Evolutionary conservation across 2,797 vertebrate genomes (phyloP), one percentile per base, ranked within the genome.

Genomic region (Acanthornis magna): DNA sequence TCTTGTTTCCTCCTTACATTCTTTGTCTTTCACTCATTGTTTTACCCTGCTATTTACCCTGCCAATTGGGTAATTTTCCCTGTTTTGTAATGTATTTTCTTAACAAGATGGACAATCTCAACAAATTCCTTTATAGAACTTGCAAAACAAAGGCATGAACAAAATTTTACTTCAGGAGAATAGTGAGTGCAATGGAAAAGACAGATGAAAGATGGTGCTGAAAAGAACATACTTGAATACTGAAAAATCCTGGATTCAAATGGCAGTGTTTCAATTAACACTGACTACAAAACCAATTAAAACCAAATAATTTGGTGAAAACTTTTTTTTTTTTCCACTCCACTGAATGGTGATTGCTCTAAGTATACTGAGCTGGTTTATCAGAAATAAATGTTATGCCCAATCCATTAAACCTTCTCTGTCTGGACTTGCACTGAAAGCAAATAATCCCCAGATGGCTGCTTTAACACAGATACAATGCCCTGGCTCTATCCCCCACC

Each of bases 391-490:
- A 91, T 5, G 34, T 57, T 89, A 73, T 13, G 27, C 40, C 36
- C 29, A 87, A 66, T 78, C 89, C 77, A 94, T 94, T 96, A 96
- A 95, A 90, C 61, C 85, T 86, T 25, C 70, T 88, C 75, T 88
- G 70, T 65, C 77, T 90, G 55, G 53, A 76, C 91, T 92, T 91
- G 68, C 47, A 83, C 57, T 65, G 68, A 72, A 93, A 80, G 62
- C 50, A 95, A 91, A 82, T 88, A 97, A 97, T 93, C 88, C 88
- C 85, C 96, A 96, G 91, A 96, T 92, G 70, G 71, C 74, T 87
- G 47, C 78, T 61, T 80, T 62, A 92, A 87, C 53, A 88, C n/a
- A 75, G 13, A 87, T 42, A 66, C 18, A 61, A n/a, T 3, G 5
- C 34, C 65, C 54, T 34, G 16, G 26, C 62, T 83, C 72, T 70